Base-by-base conservation (phyloP, 2,888 invertebrate genomes). In the Oeneis ivallda region DNA sequence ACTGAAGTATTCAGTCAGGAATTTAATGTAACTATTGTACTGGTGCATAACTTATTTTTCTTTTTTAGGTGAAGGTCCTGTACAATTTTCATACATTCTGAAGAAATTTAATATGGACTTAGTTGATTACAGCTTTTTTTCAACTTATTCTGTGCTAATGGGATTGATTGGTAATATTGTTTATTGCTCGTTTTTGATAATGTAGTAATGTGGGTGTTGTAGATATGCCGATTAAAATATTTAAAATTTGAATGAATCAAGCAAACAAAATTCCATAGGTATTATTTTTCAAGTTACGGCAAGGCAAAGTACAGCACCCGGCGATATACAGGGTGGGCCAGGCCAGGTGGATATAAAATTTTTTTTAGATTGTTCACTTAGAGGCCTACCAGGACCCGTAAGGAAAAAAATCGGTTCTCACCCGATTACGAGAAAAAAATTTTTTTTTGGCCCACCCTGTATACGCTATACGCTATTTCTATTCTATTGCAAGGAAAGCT, bases 101-200 rank as follows among this genome's bases (percentile, higher is more conserved):
- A 83, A 83, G n/a, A 87, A 88, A 72, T 94, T 89, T 70, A 80
- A 81, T 45, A 93, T 93, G 93, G 86, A 87, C 61, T 81, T 91
- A 2, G 86, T 92, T 0, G 92, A 93, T 26, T 90, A 84, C 65
- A 93, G 92, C 74, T 83, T 92, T 7, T 93, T 90, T 71, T 79
- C 82, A 9, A 93, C 93, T 0, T 90, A 91, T 69, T 84, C 87
- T 0, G 85, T 92, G 34, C 71, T 93, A 0, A 75, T 93, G 72
- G 92, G 93, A 70, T 80, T 92, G 57, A 79, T 86, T 63, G 94
- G 94, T 93, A 85, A 85, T 50, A 10, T 26, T 49, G 17, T 49
- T 17, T 9, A 6, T 34, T 6, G 32, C 6, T 5, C 32, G 32
- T 37, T 37, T 37, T 37, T 37, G 9, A 37, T 9, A 37, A 9